phyloP scores from a whole-genome alignment of 92 coral and sea anemone species.

The Palythoa heliodiscus region DNA sequence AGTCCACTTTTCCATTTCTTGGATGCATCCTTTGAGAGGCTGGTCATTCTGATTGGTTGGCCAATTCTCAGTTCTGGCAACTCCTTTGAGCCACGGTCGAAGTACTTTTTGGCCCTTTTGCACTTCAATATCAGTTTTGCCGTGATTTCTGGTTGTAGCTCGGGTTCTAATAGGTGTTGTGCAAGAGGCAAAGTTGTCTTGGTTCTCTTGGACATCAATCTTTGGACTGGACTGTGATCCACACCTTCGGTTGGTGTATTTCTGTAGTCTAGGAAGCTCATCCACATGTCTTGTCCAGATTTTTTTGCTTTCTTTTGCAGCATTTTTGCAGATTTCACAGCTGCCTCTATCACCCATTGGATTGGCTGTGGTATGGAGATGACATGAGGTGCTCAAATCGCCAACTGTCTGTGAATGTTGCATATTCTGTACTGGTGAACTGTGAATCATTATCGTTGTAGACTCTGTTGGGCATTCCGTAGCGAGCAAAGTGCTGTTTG shows the following conservation, averaged over 20 bases:
- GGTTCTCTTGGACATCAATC: neutral
- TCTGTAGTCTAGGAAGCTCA: constrained; percentile 19
- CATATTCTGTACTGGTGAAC: neutral
- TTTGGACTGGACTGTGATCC: constrained; percentile 23
- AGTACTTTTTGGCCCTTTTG: constrained; percentile 48
- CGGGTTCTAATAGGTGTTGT: neutral
- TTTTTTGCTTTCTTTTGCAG: constrained; percentile 22
- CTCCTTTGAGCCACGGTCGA: constrained; percentile 52
- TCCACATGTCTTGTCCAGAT: constrained; percentile 1
- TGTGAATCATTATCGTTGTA: constrained; percentile 44
- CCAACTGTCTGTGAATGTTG: neutral
- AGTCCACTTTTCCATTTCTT: constrained; percentile 59
- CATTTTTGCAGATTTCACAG: neutral
- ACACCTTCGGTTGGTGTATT: constrained; percentile 42
- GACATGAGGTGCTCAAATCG: no score
- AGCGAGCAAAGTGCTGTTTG: constrained; percentile 8
- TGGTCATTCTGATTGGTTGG: no score
- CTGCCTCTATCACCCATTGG: neutral
- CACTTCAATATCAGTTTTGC: constrained; percentile 35
- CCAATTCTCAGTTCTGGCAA: constrained; percentile 45
- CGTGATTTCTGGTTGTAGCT: constrained; percentile 24
- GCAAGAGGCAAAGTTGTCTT: constrained; percentile 25
- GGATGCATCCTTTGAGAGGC: no score
- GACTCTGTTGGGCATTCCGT: constrained; percentile 26
- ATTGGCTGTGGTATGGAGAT: neutral